Conservation (phyloP, 2,797 vertebrate genomes). For the Emys orbicularis region DNA sequence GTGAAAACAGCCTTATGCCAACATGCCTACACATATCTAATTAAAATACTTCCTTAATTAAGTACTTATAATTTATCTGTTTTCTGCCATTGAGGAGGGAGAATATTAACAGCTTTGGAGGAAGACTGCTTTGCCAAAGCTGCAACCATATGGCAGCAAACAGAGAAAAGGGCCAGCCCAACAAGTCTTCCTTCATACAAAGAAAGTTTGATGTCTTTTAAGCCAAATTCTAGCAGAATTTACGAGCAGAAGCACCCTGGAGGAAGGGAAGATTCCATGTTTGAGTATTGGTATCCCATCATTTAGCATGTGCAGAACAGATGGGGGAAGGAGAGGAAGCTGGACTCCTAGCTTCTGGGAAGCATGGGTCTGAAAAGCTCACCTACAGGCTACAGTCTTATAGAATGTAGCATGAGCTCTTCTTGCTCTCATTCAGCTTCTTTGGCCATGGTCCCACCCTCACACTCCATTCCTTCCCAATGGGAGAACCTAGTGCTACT, state of each 20-base stretch:
- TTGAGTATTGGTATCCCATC: neutral
- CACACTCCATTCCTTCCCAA: neutral
- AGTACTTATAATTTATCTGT: slow-evolving; percentile 65
- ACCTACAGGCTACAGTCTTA: neutral
- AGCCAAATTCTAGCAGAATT: slow-evolving; percentile 13
- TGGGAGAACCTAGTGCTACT: neutral
- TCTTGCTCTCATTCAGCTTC: neutral
- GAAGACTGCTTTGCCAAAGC: slow-evolving; percentile 70
- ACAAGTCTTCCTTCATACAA: slow-evolving; percentile 24
- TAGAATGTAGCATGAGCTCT: neutral
- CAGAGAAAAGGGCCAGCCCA: slow-evolving; percentile 35
- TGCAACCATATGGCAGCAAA: slow-evolving; percentile 62
- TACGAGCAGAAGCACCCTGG: neutral
- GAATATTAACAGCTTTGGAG: slow-evolving; percentile 65
- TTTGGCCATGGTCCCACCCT: neutral
- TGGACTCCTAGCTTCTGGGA: neutral
- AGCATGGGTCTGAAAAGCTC: neutral
- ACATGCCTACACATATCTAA: slow-evolving; percentile 67
- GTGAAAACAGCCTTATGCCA: slow-evolving; percentile 51
- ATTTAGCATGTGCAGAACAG: neutral
- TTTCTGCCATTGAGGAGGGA: slow-evolving; percentile 68
- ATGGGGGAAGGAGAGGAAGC: neutral
- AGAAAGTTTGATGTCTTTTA: slow-evolving; percentile 14
- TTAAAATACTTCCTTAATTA: slow-evolving; percentile 73
- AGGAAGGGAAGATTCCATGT: neutral